phyloP scores from a whole-genome alignment of 2,797 vertebrate genomes.

The Lutjanus campechanus region DNA sequence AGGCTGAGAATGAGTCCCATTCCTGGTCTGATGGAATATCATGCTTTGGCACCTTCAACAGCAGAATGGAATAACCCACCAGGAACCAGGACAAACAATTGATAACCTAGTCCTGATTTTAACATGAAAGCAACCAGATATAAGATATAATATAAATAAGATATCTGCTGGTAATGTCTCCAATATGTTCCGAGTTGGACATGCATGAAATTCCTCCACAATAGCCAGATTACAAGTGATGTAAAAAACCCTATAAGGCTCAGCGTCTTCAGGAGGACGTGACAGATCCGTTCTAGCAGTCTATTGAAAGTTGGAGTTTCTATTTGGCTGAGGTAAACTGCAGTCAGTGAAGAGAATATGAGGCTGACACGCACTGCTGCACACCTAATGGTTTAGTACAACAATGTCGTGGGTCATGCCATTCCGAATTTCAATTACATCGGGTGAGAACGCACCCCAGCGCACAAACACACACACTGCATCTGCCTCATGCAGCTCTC shows the following conservation, averaged over 20 bases:
- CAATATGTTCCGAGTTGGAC: not conserved
- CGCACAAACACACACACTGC: slow-evolving; percentile 9
- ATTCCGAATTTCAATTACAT: slow-evolving; percentile 68
- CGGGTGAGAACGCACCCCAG: slow-evolving; percentile 22
- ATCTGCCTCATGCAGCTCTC: slow-evolving; percentile 35
- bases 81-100: not conserved
- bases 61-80: not conserved
- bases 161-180: not conserved
- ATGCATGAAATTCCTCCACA: not conserved
- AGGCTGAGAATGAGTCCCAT: too few species aligned
- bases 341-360: slow-evolving; percentile 23
- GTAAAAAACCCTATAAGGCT: not conserved
- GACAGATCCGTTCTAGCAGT: not conserved
- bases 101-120: not conserved
- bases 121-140: not conserved
- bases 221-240: not conserved
- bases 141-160: too few species aligned
- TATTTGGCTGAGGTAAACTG: slow-evolving; percentile 16
- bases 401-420: slow-evolving; percentile 46
- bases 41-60: too few species aligned
- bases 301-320: slow-evolving; percentile 23
- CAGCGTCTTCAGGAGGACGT: not conserved
- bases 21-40: too few species aligned
- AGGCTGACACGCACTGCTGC: slow-evolving; percentile 34
- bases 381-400: slow-evolving; percentile 44